Base-by-base conservation (phyloP, 1,140 invertebrate species). In the Yoshiicerus persimilis region DNA sequence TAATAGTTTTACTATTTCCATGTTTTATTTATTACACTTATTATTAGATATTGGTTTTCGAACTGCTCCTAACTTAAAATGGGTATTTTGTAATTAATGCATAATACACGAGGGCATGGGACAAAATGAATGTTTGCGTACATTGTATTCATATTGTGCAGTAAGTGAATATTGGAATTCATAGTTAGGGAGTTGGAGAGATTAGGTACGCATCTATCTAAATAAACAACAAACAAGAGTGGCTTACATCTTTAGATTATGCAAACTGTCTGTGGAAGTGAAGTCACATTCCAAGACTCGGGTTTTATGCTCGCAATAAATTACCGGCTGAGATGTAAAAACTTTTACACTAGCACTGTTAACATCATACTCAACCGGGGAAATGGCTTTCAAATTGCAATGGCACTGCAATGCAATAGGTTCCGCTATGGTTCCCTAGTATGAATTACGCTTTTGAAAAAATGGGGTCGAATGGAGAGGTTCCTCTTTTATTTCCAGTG, bases 191-290 rank as follows among this genome's bases (percentile, higher is more conserved):
- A 56, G 13, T n/a, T 56, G n/a, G 2, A n/a, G 16, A n/a, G 13
- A 56, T 38, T 34, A 9, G 8, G 13, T 20, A 34, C 75, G 8
- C n/a, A n/a, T 80, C 75, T 80, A 38, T 80, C 75, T 80, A 80
- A 80, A 80, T 80, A 80, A 80, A 80, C 75, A 80, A 80, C 30
- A 20, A 80, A 80, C 32, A 80, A 80, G 32, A 80, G 75, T 80
- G 13, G 34, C 32, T 80, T 38, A 80, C 75, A 80, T 80, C 75
- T 80, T 80, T 80, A 16, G 75, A 80, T 80, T 80, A 80, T 80
- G 75, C 75, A 80, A 80, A 80, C 75, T 80, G 75, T 80, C 75
- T 80, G 75, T 38, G 32, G 3, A 32, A 80, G 75, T 80, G 32
- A 32, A 80, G 75, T 80, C 34, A 36, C 75, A 80, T 80, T 80